Percentiles rank a stretch among this genome's conserved stretches.
Conservation (phyloP, 2,888 invertebrate species). For the Oithona nana region DNA sequence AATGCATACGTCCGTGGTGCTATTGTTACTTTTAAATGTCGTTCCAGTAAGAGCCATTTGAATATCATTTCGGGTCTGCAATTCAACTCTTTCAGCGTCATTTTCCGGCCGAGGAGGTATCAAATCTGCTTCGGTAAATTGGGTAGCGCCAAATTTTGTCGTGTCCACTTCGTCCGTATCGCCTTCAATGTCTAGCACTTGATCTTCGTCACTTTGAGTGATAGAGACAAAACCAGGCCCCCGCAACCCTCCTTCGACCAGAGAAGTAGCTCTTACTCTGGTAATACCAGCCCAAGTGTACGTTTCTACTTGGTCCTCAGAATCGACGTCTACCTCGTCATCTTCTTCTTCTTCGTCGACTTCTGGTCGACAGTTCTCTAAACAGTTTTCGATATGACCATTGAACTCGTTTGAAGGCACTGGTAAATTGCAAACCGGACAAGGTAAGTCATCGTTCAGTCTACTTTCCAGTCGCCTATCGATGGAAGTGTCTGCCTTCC, state of each 20-base stretch:
- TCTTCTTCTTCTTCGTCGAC: not conserved
- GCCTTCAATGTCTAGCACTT: constrained; percentile 62
- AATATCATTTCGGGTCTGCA: constrained; percentile 30
- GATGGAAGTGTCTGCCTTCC: not conserved
- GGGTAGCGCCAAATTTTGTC: constrained; percentile 54
- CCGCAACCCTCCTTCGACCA: constrained; percentile 22
- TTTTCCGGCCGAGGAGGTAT: constrained; percentile 36
- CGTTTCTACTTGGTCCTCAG: constrained; percentile 41
- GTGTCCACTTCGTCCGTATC: constrained; percentile 55
- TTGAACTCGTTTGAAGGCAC: not conserved
- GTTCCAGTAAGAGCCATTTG: not conserved
- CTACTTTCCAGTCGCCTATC: not conserved
- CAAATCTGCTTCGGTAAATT: constrained; percentile 48
- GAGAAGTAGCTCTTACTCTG: constrained; percentile 31
- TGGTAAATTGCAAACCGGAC: not conserved
- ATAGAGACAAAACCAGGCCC: constrained; percentile 30
- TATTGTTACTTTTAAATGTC: not conserved
- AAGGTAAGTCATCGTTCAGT: not conserved
- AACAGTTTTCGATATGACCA: not conserved
- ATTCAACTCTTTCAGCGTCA: constrained; percentile 33
- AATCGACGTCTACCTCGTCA: constrained; percentile 1
- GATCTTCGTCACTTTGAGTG: constrained; percentile 45
- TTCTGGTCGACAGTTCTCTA: not conserved
- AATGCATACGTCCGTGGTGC: not conserved
- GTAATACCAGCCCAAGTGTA: constrained; percentile 85